Conservation (phyloP, 2,888 invertebrate species). For the Byasa hedistus region DNA sequence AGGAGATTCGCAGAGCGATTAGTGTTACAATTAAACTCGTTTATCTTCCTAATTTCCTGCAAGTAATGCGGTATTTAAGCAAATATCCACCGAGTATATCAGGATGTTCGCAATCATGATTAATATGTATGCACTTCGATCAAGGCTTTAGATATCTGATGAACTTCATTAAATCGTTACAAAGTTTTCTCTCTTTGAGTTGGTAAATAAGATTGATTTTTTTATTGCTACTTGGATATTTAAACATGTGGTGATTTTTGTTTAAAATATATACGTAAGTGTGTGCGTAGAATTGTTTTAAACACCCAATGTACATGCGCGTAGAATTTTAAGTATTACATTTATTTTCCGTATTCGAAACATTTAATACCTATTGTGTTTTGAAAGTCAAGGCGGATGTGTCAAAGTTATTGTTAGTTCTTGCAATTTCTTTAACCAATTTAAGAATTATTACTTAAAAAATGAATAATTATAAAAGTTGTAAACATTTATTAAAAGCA, state of each 20-base stretch:
- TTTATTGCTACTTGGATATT: too few relatives aligned
- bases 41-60: conserved; percentile 60
- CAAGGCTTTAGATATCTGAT: conserved; percentile 25
- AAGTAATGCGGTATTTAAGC: conserved; percentile 39
- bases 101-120: conserved; percentile 24
- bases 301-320: not conserved
- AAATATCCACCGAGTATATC: conserved; percentile 33
- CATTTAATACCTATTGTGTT: conserved; percentile 1
- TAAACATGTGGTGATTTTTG: too few relatives aligned
- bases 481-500: too few relatives aligned
- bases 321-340: conserved; percentile 15
- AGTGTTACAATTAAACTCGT: conserved; percentile 55
- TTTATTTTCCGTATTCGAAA: conserved; percentile 13
- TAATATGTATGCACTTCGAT: conserved; percentile 18
- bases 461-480: too few relatives aligned
- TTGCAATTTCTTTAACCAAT: not conserved
- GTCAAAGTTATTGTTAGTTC: not conserved
- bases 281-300: conserved; percentile 7
- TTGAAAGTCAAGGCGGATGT: conserved; percentile 8
- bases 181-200: too few relatives aligned
- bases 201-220: too few relatives aligned
- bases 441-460: not conserved
- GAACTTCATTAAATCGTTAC: not conserved
- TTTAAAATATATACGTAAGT: not conserved
- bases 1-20: conserved; percentile 55